Evolutionary conservation across 2,113 vertebrate genomes (phyloP).

Genomic region (Sorex fumeus): DNA sequence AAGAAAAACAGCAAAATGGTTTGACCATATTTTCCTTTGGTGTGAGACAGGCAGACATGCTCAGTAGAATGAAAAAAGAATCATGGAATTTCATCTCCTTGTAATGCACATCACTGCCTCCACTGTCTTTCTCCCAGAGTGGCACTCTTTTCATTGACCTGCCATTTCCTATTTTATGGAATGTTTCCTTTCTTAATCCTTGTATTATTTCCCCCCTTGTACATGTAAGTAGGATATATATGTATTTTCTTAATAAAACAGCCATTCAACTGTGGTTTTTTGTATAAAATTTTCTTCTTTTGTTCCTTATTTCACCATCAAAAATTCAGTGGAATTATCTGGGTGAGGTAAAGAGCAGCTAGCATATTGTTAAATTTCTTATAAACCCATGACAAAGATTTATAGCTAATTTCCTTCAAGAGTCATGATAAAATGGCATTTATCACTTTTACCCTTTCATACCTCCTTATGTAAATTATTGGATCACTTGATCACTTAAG

Average conservation of each 20-base stretch:
- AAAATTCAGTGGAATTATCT: neutral
- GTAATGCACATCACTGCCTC: neutral
- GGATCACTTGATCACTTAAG: too few species aligned
- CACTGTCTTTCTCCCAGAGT: neutral
- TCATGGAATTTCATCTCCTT: neutral
- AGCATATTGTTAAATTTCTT: neutral
- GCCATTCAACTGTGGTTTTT: neutral
- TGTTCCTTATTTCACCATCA: neutral
- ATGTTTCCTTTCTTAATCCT: neutral
- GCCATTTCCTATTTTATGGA: neutral
- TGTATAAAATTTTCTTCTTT: neutral
- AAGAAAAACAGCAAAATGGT: neutral
- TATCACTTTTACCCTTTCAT: conserved; percentile 21
- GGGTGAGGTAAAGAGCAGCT: neutral
- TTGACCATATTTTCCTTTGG: neutral
- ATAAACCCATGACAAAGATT: neutral
- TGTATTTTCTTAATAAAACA: neutral
- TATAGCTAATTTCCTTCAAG: neutral
- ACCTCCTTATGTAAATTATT: neutral
- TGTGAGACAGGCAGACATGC: neutral
- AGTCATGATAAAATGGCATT: too few species aligned
- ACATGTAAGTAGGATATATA: neutral
- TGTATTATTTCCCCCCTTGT: neutral
- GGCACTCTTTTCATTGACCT: neutral
- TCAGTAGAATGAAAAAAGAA: neutral